Evolutionary conservation across 2,888 invertebrate species (phyloP).

Genomic region (Habrosyne pyritoides): DNA sequence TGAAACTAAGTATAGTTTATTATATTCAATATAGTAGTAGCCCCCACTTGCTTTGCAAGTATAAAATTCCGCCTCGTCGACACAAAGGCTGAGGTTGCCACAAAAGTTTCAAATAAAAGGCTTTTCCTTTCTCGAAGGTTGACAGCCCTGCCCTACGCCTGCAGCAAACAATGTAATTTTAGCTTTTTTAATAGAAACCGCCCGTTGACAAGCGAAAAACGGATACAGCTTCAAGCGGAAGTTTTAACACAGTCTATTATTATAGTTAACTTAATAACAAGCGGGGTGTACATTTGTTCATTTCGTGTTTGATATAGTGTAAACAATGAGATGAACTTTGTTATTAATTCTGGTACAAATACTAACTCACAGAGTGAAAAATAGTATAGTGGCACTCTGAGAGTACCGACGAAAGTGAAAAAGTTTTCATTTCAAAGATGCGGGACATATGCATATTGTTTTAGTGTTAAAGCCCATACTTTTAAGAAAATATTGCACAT

Average conservation of each 20-base stretch:
- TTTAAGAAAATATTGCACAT: too few species aligned
- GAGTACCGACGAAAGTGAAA: too few species aligned
- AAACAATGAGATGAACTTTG: neutral
- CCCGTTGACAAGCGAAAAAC: conserved; percentile 43
- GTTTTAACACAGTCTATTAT: conserved; percentile 37
- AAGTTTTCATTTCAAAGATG: too few species aligned
- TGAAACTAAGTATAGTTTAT: conserved; percentile 1
- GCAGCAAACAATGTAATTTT: conserved; percentile 52
- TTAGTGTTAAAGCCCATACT: too few species aligned
- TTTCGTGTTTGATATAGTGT: neutral
- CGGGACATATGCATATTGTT: too few species aligned
- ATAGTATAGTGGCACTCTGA: too few species aligned
- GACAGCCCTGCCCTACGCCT: conserved; percentile 43
- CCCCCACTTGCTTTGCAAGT: conserved; percentile 39
- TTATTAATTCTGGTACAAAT: too few species aligned
- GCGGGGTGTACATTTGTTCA: neutral
- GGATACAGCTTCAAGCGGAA: conserved; percentile 25
- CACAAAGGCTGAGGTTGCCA: conserved; percentile 45
- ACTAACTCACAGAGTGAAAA: too few species aligned
- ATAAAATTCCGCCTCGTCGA: conserved; percentile 46
- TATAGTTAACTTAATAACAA: conserved; percentile 19
- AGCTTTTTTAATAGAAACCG: conserved; percentile 49
- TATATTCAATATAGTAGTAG: conserved; percentile 13
- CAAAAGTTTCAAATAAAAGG: conserved; percentile 49
- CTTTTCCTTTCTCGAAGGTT: conserved; percentile 38